phyloP scores from a whole-genome alignment of 2,797 vertebrate species.

The Myotis daubentonii region DNA sequence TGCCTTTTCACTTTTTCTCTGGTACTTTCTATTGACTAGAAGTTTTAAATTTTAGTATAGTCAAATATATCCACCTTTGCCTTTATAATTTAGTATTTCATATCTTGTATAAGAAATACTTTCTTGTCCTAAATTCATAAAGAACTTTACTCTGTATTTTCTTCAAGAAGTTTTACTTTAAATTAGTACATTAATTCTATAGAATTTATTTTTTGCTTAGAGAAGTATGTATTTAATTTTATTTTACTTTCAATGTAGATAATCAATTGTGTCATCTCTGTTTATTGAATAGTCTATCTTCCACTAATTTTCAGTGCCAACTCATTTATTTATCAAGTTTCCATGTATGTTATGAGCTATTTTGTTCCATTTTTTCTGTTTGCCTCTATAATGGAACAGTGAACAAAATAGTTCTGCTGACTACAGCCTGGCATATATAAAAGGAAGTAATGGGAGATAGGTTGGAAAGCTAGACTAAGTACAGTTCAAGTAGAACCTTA shows the following conservation, averaged over 20 bases:
- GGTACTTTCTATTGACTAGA: neutral
- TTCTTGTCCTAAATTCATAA: neutral
- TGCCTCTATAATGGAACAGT: conserved; percentile 12
- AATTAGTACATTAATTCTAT: neutral
- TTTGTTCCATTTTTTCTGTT: neutral
- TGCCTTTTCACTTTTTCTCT: neutral
- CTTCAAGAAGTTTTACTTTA: conserved; percentile 37
- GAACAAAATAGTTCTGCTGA: conserved; percentile 12
- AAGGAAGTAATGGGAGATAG: neutral
- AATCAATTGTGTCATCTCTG: neutral
- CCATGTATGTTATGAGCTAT: neutral
- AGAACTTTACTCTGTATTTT: neutral
- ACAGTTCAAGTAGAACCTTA: neutral
- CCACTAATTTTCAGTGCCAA: neutral
- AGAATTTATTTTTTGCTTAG: neutral
- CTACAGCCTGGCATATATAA: neutral
- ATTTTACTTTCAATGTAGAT: conserved; percentile 34
- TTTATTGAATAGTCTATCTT: neutral
- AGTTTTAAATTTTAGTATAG: neutral
- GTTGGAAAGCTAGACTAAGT: neutral
- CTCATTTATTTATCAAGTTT: neutral
- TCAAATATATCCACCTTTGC: neutral
- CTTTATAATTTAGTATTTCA: neutral
- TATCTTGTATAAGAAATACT: neutral
- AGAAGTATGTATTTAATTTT: neutral